Percentiles rank a stretch among this genome's conserved stretches.
These are phyloP conservation scores for Temnothorax curvispinosus DNA, from an alignment of 1,140 invertebrate genomes.

Conservation along the genomic window DNA sequence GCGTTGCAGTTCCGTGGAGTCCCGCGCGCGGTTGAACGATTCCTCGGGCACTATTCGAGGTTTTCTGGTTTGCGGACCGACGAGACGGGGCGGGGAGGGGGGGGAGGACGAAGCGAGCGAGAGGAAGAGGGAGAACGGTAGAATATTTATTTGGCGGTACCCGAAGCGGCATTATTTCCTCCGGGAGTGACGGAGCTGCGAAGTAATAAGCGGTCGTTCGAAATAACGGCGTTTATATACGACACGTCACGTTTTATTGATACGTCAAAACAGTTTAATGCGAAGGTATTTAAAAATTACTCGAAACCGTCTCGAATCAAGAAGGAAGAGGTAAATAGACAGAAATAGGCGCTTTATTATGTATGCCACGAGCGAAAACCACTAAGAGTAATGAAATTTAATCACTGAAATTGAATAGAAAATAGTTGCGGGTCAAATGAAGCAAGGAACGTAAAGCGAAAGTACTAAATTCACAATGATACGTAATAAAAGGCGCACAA, in stretches of 20 bases:
- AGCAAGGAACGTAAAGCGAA: neutral
- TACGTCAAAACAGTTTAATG: neutral
- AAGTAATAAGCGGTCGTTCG: conserved; percentile 3
- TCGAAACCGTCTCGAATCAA: neutral
- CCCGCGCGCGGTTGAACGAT: conserved; percentile 66
- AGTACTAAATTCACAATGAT: neutral
- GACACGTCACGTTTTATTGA: neutral
- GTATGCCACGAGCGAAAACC: neutral
- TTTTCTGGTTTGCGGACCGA: conserved; percentile 61
- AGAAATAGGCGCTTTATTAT: neutral
- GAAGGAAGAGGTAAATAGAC: neutral
- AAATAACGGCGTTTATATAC: conserved; percentile 8
- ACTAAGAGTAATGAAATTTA: neutral
- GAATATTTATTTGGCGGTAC: conserved; percentile 32
- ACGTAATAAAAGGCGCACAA: neutral
- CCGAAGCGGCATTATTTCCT: conserved; percentile 4
- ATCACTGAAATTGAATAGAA: neutral
- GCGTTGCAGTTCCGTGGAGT: conserved; percentile 65
- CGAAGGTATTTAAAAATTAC: neutral
- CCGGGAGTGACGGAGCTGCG: neutral
- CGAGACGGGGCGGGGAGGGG: neutral
- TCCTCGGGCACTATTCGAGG: conserved; percentile 60
- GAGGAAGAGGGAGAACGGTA: neutral
- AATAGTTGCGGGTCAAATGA: neutral
- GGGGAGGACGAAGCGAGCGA: neutral